These are phyloP conservation scores for Adelognathus sp. DNA, from an alignment of 2,888 invertebrate genomes.

Conservation along the genomic window DNA sequence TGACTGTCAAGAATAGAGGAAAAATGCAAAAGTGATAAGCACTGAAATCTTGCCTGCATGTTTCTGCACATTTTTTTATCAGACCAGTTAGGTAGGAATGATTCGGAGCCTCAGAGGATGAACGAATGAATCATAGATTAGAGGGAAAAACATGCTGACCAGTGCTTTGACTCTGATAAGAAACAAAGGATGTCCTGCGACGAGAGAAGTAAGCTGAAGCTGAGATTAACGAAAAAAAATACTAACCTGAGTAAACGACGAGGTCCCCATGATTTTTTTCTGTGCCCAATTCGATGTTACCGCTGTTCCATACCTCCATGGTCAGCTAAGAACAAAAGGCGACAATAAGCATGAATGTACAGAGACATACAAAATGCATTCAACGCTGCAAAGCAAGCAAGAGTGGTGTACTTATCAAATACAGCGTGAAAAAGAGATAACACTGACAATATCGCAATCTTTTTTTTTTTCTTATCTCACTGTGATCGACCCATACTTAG, in stretches of 20 bases:
- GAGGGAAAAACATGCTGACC: background rate
- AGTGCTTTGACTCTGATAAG: background rate
- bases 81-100: background rate
- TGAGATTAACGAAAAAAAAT: background rate
- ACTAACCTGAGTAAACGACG: slow-evolving; percentile 24
- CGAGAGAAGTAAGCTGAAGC: background rate
- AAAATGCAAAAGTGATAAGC: too few relatives aligned
- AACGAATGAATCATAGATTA: background rate
- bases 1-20: too few relatives aligned
- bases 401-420: background rate
- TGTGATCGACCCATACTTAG: background rate
- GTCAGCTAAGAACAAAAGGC: slow-evolving; percentile 19
- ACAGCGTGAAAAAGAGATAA: background rate
- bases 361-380: background rate
- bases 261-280: slow-evolving; percentile 2
- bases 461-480: background rate
- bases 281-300: background rate
- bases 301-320: slow-evolving; percentile 36
- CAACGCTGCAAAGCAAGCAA: background rate
- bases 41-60: too few relatives aligned
- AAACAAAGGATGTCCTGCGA: background rate
- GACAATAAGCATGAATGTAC: background rate
- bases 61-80: too few relatives aligned
- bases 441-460: background rate
- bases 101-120: background rate